Conservation (phyloP, 2,797 vertebrate genomes). For the Halcyon badia region DNA sequence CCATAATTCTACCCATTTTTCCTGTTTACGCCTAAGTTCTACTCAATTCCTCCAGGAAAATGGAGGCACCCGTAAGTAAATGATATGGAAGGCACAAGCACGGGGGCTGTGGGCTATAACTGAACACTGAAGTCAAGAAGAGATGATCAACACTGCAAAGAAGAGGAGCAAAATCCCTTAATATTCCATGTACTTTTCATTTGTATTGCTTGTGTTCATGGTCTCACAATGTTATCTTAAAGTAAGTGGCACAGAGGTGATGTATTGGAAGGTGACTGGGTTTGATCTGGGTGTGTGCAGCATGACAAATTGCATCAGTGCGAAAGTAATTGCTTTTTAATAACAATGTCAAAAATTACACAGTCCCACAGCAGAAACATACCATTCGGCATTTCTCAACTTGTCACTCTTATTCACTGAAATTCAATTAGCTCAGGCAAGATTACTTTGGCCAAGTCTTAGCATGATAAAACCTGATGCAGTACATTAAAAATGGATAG, state of each 20-base stretch:
- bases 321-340: constrained; percentile 15
- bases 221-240: not conserved
- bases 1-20: not conserved
- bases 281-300: not conserved
- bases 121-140: not conserved
- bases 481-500: not conserved
- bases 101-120: not conserved
- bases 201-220: not conserved
- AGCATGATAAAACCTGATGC: not conserved
- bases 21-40: not conserved
- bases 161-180: not conserved
- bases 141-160: not conserved
- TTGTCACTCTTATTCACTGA: not conserved
- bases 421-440: not conserved
- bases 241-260: not conserved
- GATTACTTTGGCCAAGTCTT: not conserved
- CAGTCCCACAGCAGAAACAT: not conserved
- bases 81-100: not conserved
- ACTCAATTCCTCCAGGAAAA: not conserved
- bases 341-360: not conserved
- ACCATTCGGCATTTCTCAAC: not conserved
- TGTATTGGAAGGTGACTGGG: not conserved
- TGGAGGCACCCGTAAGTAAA: not conserved
- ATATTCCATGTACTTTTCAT: not conserved
- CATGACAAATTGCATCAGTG: not conserved